A percentile compares a stretch with the other conserved stretches of the same genome.
Evolutionary conservation across 2,797 vertebrate species (phyloP).

Genomic region (Enteromius thamalakanensis): DNA sequence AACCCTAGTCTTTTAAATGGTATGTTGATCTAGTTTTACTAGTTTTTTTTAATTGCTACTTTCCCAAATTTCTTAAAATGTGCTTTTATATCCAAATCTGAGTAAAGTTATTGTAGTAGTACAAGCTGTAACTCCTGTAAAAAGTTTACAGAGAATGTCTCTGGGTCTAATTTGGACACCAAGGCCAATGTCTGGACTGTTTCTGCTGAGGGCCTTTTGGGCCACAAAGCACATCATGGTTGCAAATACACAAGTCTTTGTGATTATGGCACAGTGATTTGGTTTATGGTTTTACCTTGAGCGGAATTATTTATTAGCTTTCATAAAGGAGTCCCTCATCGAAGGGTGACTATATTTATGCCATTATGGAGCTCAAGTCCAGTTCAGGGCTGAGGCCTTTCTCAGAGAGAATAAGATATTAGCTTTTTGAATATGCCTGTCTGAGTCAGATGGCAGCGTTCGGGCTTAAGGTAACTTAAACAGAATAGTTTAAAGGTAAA

Average conservation of each 20-base stretch:
- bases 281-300: conserved; percentile 44
- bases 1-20: neutral
- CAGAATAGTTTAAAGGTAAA: neutral
- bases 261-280: conserved; percentile 36
- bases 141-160: neutral
- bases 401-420: conserved; percentile 43
- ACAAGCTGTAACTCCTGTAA: neutral
- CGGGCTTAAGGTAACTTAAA: conserved; percentile 20
- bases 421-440: conserved; percentile 9
- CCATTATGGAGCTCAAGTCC: conserved; percentile 35
- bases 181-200: neutral
- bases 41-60: neutral
- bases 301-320: conserved; percentile 43
- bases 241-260: conserved; percentile 22
- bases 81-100: neutral
- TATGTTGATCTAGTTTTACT: neutral
- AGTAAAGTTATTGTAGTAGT: neutral
- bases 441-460: neutral
- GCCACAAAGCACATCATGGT: neutral
- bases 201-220: conserved; percentile 18
- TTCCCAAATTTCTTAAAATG: neutral
- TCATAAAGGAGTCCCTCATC: conserved; percentile 33
- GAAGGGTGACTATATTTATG: conserved; percentile 40
- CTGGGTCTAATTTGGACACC: neutral
- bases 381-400: conserved; percentile 54